Evolutionary conservation across 2,797 vertebrate genomes (phyloP).

Genomic region (Taenioides sp.): DNA sequence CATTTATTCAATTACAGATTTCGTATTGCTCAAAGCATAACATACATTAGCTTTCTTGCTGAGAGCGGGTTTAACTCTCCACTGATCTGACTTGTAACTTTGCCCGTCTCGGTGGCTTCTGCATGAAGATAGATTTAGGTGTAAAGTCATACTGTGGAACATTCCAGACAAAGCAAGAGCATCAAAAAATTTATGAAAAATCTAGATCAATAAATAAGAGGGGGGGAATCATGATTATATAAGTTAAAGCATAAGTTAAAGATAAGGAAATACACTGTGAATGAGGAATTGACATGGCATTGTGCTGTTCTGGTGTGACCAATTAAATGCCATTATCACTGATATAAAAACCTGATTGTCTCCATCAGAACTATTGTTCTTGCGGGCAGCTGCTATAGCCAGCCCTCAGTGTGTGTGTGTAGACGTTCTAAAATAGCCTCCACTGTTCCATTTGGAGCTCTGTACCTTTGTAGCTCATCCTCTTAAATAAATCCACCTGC

Average conservation of each 20-base stretch:
- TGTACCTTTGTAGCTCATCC: constrained; percentile 65
- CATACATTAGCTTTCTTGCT: too few relatives aligned
- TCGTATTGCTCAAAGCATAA: too few relatives aligned
- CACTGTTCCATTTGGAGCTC: constrained; percentile 63
- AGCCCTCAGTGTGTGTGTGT: constrained; percentile 33
- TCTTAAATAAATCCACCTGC: constrained; percentile 73
- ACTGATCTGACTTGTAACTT: too few relatives aligned
- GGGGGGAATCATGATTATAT: background rate
- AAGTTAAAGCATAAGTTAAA: background rate
- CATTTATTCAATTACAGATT: too few relatives aligned
- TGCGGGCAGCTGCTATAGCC: constrained; percentile 39
- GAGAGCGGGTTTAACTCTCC: too few relatives aligned
- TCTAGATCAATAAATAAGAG: too few relatives aligned
- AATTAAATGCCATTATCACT: constrained; percentile 57
- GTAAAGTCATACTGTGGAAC: too few relatives aligned
- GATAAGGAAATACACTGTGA: constrained; percentile 17
- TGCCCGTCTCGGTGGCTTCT: too few relatives aligned
- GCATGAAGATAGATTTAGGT: too few relatives aligned
- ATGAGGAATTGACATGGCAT: background rate
- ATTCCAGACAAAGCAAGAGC: too few relatives aligned
- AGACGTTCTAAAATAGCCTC: constrained; percentile 64
- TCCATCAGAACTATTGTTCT: constrained; percentile 51
- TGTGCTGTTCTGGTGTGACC: constrained; percentile 17
- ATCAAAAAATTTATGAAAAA: too few relatives aligned
- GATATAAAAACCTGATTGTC: constrained; percentile 52